Base-by-base conservation (phyloP, 2,113 vertebrate species). In the Cephalophus harveyi region DNA sequence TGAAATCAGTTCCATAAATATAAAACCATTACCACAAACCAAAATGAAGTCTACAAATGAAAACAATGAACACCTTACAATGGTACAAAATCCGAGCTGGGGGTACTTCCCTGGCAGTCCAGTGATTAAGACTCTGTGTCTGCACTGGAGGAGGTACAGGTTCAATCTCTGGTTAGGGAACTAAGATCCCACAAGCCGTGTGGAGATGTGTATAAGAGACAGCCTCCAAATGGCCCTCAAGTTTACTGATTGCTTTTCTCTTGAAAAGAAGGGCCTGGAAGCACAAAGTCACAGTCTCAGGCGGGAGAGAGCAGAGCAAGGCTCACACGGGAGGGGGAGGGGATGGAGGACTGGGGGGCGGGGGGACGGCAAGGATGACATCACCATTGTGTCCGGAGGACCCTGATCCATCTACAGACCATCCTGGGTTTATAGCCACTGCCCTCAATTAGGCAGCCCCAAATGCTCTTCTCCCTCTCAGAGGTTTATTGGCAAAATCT, bases 261-360 rank as follows among this genome's bases (percentile, higher is more conserved):
- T 62, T 28, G 55, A 62, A 76, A 30, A 79, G 46, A 43, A 25
- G 30, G 7, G 43, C 74, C 67, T 36, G 40, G 30, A 46, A 74
- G n/a, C 71, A 46, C n/a, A 50, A 43, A 60, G 23, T 30, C 23
- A 5, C 17, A 21, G 50, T 67, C 33, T 48, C 57, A 5, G 36
- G 28, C 7, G 64, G 48, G 40, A 46, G 64, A 64, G 33, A 36
- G 14, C 1, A 9, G 17, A 86, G 27, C 2, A 4, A 48, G 25
- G 28, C 25, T 33, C 13, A 7, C 28, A 8, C 0, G 1, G 17
- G 57, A 21, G 3, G 5, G 5, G 28, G 36, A 4, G 16, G 15
- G 7, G 13, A 10, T 12, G 25, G 30, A 48, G 17, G 30, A 19
- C 28, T 2, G 9, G 7, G 6, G 59, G 1, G 17, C 7, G 1